phyloP scores from a whole-genome alignment of 2,113 vertebrate species.

The Xenus cinereus region DNA sequence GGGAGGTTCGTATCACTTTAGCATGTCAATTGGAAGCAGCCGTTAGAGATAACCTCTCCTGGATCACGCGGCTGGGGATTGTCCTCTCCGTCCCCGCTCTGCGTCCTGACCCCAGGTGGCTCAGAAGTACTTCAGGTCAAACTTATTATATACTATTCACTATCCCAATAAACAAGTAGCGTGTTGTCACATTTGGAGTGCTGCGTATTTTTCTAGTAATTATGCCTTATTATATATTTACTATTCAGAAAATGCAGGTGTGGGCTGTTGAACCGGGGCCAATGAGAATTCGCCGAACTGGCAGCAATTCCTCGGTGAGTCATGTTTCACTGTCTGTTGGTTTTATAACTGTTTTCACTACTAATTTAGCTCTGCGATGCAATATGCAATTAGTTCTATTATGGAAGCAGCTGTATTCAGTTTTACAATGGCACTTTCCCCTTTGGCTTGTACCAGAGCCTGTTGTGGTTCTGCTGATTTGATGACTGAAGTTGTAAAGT shows the following conservation, averaged over 20 bases:
- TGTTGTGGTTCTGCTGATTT: conserved; percentile 79
- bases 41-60: background rate
- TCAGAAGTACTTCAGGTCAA: conserved; percentile 58
- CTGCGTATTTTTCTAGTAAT: conserved; percentile 94
- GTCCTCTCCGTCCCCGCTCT: background rate
- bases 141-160: conserved; percentile 80
- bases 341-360: conserved; percentile 92
- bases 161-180: conserved; percentile 83
- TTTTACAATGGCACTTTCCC: conserved; percentile 78
- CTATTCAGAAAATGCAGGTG: conserved; percentile 97
- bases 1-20: conserved; percentile 20
- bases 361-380: conserved; percentile 92
- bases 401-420: conserved; percentile 92
- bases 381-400: conserved; percentile 95
- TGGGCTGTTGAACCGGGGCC: conserved; percentile 87
- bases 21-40: background rate
- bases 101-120: conserved; percentile 46
- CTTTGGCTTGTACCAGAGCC: conserved; percentile 69
- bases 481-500: conserved; percentile 69
- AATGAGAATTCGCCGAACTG: conserved; percentile 82
- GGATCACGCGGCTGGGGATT: background rate
- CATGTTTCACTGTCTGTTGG: conserved; percentile 85
- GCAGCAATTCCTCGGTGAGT: conserved; percentile 83
- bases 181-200: conserved; percentile 85
- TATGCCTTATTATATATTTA: conserved; percentile 98